A percentile compares a stretch with the other conserved stretches of the same genome.
Conservation (phyloP, 2,888 invertebrate species). For the Nephrotoma flavescens region DNA sequence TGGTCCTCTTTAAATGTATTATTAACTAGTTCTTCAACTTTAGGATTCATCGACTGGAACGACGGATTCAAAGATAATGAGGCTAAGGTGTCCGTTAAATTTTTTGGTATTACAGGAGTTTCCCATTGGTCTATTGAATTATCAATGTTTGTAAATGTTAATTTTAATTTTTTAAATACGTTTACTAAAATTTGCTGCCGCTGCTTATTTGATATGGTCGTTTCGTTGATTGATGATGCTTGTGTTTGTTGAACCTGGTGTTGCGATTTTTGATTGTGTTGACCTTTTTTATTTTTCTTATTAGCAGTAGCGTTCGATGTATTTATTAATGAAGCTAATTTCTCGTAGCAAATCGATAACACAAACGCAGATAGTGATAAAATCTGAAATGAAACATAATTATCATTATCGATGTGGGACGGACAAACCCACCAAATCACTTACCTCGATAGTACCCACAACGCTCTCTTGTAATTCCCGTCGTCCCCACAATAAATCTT, state of each 20-base stretch:
- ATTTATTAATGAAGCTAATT: slow-evolving; percentile 12
- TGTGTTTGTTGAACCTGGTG: slow-evolving; percentile 1
- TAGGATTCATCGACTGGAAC: slow-evolving; percentile 15
- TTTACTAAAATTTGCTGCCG: slow-evolving; percentile 25
- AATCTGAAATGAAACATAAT: slow-evolving; percentile 19
- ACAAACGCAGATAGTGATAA: slow-evolving; percentile 29
- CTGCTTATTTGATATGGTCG: slow-evolving; percentile 24
- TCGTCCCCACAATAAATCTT: slow-evolving; percentile 33
- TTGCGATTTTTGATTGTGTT: slow-evolving; percentile 13
- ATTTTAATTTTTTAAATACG: slow-evolving; percentile 27
- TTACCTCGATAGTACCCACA: slow-evolving; percentile 47
- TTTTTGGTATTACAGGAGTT: slow-evolving; percentile 23
- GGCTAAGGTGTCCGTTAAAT: slow-evolving; percentile 27
- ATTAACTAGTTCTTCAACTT: slow-evolving; percentile 27
- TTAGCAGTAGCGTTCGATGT: slow-evolving; percentile 18
- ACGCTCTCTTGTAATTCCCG: slow-evolving; percentile 39
- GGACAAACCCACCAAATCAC: slow-evolving; percentile 10
- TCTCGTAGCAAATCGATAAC: slow-evolving; percentile 27
- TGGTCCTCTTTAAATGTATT: slow-evolving; percentile 29
- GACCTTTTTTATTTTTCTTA: slow-evolving; percentile 15
- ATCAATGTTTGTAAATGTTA: slow-evolving; percentile 25
- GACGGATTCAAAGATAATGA: slow-evolving; percentile 26
- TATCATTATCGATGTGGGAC: not conserved
- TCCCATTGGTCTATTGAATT: slow-evolving; percentile 25
- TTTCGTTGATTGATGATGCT: slow-evolving; percentile 12